Conservation (phyloP, 2,113 vertebrate genomes). For the Crotalus viridis region DNA sequence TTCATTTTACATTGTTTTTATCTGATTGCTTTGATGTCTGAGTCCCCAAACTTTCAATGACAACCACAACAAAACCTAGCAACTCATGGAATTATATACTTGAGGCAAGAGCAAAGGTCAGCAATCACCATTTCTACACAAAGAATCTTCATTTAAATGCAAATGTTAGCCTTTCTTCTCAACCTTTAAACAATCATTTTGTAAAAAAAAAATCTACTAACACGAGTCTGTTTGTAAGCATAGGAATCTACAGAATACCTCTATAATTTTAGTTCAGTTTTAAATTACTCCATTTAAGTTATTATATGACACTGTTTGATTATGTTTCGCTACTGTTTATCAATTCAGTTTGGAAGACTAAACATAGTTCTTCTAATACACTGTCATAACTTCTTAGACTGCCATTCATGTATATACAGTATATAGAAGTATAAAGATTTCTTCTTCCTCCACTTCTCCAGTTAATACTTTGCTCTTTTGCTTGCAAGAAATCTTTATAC, state of each 20-base stretch:
- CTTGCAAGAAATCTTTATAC: neutral
- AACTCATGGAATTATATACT: constrained; percentile 24
- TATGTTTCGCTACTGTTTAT: constrained; percentile 34
- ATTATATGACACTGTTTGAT: constrained; percentile 40
- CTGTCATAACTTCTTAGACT: neutral
- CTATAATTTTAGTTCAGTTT: constrained; percentile 51
- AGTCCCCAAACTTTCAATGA: constrained; percentile 36
- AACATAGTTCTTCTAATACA: neutral
- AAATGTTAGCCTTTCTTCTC: constrained; percentile 76
- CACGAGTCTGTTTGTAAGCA: constrained; percentile 66
- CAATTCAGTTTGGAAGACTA: constrained; percentile 49
- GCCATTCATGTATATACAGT: neutral
- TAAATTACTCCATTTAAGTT: constrained; percentile 52
- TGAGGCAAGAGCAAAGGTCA: constrained; percentile 56
- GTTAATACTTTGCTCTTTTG: neutral
- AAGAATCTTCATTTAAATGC: constrained; percentile 80
- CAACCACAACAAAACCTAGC: constrained; percentile 21
- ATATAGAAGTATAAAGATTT: no score
- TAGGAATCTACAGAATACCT: constrained; percentile 54
- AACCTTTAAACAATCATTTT: constrained; percentile 74
- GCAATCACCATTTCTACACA: constrained; percentile 69
- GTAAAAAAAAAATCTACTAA: constrained; percentile 56
- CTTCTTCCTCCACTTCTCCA: neutral
- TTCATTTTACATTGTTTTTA: constrained; percentile 42
- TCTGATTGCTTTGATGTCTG: constrained; percentile 34